Evolutionary conservation across 2,888 invertebrate species (phyloP).

Genomic region (Dynastes grantii): DNA sequence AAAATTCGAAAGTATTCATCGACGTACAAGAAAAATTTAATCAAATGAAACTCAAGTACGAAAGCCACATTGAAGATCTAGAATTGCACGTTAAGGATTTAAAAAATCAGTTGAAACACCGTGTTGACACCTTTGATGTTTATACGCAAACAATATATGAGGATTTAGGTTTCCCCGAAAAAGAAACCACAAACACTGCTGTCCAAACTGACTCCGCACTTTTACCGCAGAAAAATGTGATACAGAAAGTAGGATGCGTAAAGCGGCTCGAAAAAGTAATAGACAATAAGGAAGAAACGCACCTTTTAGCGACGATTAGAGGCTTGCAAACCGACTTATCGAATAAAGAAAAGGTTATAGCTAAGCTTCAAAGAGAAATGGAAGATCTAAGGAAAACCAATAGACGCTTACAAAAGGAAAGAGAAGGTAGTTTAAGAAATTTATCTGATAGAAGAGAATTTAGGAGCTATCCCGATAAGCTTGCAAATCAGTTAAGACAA

Average conservation of each 20-base stretch:
- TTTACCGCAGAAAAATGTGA: constrained; percentile 52
- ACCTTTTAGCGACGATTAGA: constrained; percentile 85
- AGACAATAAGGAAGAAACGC: constrained; percentile 81
- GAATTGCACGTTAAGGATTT: constrained; percentile 76
- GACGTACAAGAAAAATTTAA: constrained; percentile 85
- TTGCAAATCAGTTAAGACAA: constrained; percentile 62
- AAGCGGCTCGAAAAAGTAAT: constrained; percentile 62
- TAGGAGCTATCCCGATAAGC: constrained; percentile 65
- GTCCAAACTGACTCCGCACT: constrained; percentile 52
- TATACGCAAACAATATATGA: constrained; percentile 67
- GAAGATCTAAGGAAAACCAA: constrained; percentile 85
- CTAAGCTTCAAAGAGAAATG: constrained; percentile 82
- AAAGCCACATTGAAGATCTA: constrained; percentile 82
- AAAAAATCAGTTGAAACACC: constrained; percentile 66
- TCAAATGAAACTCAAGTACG: constrained; percentile 85
- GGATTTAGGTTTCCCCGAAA: constrained; percentile 61
- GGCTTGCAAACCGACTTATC: constrained; percentile 83
- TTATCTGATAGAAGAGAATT: constrained; percentile 67
- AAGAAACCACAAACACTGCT: constrained; percentile 63
- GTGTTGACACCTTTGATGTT: constrained; percentile 69
- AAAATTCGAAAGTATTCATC: constrained; percentile 80
- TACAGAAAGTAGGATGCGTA: constrained; percentile 46
- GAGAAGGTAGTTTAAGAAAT: constrained; percentile 75
- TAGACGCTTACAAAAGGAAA: constrained; percentile 82
- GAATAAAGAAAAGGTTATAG: constrained; percentile 82